These are phyloP conservation scores for Leptopilina myrica DNA, from an alignment of 2,888 invertebrate genomes.

Conservation along the genomic window DNA sequence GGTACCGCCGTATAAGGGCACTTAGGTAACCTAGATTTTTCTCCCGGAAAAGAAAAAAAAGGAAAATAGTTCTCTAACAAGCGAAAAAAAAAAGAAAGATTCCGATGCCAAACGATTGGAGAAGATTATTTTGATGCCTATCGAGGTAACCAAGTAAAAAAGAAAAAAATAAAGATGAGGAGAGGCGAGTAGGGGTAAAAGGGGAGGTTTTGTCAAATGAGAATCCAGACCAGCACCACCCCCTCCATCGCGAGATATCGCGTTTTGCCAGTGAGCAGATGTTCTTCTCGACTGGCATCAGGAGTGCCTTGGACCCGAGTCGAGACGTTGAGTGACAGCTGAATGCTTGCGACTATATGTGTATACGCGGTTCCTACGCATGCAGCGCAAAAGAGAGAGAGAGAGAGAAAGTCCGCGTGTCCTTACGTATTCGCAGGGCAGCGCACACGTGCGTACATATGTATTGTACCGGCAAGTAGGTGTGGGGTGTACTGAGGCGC, in stretches of 20 bases:
- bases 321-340: constrained; percentile 72
- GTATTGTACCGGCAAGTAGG: constrained; percentile 49
- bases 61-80: neutral
- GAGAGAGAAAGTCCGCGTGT: constrained; percentile 28
- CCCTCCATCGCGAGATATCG: constrained; percentile 60
- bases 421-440: constrained; percentile 45
- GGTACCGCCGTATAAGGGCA: neutral
- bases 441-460: constrained; percentile 48
- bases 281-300: constrained; percentile 54
- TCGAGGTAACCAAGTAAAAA: constrained; percentile 11
- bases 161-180: neutral
- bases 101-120: constrained; percentile 2
- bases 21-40: constrained; percentile 34
- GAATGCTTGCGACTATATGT: constrained; percentile 61
- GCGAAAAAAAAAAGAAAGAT: neutral
- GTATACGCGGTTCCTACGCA: constrained; percentile 48
- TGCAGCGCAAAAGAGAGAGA: constrained; percentile 19
- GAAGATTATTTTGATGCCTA: constrained; percentile 29
- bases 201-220: constrained; percentile 13
- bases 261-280: constrained; percentile 59
- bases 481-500: constrained; percentile 44
- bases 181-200: neutral
- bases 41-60: neutral
- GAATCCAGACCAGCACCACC: constrained; percentile 46
- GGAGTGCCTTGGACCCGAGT: constrained; percentile 53